Base-by-base conservation (phyloP, 2,113 vertebrate genomes). In the Centrocercus urophasianus region DNA sequence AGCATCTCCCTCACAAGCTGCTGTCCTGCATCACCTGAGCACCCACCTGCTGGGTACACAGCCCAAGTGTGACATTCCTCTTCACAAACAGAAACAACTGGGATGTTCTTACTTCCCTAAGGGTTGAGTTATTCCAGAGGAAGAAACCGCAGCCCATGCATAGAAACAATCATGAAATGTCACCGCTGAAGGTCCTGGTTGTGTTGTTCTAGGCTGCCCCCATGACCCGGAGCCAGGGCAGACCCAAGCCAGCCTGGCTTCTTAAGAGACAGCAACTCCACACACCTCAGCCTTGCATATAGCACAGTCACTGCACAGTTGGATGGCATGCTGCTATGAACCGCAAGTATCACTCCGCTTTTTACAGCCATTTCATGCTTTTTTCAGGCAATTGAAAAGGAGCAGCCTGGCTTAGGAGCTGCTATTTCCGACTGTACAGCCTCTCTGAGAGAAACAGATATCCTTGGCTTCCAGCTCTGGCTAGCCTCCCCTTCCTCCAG, bases 31-130 rank as follows among this genome's bases (percentile, higher is more conserved):
- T 6, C 47, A 71, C 78, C 34, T 7, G 2, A 54, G 52, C 64
- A 11, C 2, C 0, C 3, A 8, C 13, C 60, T 13, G 40, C 50
- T 60, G 22, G 25, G 38, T 25, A 56, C 52, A 9, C 0, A 0
- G 47, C 59, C 50, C 28, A 48, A 17, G 21, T 0, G 1, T 1
- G 38, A 70, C 28, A 13, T 13, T 36, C 59, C 60, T 36, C 17
- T 0, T 5, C 8, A 63, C 24, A 32, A 24, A 47, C 59, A 36
- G 52, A 40, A 43, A 32, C 36, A 76, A 8, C n/a, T 8, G 1
- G 0, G 15, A 3, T 34, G 32, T 1, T 77, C 27, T 22, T 0
- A 2, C 11, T 24, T 57, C 18, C 19, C 4, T 28, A 4, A 32
- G 66, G 42, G 20, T 0, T 30, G 1, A 0, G 25, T 10, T 21